phyloP scores from a whole-genome alignment of 2,888 invertebrate genomes.

The Mesorhabditis sp. region DNA sequence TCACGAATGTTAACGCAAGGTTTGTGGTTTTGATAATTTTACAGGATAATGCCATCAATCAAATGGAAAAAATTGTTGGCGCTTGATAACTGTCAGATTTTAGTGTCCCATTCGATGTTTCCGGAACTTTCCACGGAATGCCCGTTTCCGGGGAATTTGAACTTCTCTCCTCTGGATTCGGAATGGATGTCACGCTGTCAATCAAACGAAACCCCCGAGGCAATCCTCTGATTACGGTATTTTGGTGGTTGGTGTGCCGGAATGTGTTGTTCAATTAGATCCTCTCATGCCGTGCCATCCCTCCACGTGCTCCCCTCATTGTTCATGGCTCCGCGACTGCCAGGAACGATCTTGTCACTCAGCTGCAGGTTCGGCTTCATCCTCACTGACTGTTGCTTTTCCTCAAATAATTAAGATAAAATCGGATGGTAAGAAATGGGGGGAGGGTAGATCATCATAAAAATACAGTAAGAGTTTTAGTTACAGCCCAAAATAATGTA shows the following conservation, averaged over 20 bases:
- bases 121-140: constrained; percentile 9
- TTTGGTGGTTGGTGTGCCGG: constrained; percentile 17
- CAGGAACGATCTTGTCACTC: neutral
- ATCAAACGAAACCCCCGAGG: constrained; percentile 24
- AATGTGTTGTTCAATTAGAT: constrained; percentile 13
- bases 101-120: constrained; percentile 14
- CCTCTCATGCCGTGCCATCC: constrained; percentile 16
- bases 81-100: constrained; percentile 3
- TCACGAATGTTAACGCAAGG: constrained; percentile 4
- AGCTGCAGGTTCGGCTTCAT: too few relatives aligned
- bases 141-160: constrained; percentile 10
- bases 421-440: too few relatives aligned
- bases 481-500: too few relatives aligned
- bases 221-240: constrained; percentile 20
- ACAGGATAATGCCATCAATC: neutral
- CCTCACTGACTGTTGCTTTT: too few relatives aligned
- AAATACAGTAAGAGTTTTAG: too few relatives aligned
- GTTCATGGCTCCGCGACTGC: too few relatives aligned
- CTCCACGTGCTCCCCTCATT: too few relatives aligned
- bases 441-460: too few relatives aligned
- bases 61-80: constrained; percentile 8
- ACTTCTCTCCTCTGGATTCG: constrained; percentile 10
- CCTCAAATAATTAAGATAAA: too few relatives aligned
- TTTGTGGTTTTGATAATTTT: neutral
- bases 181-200: constrained; percentile 15